Evolutionary conservation across 1,140 invertebrate species (phyloP).

Genomic region (Myzus persicae): DNA sequence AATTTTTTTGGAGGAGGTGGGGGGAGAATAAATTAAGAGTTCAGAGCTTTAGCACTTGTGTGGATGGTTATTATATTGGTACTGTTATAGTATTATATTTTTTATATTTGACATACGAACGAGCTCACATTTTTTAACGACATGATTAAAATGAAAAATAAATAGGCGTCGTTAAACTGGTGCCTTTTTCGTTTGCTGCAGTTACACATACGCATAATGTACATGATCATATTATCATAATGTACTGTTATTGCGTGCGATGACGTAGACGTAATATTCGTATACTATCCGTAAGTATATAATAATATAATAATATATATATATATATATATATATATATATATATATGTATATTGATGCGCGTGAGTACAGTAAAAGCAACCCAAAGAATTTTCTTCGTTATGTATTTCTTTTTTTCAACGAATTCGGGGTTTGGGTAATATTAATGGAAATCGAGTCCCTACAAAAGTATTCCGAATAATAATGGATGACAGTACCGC

Average conservation of each 20-base stretch:
- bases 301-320: too few relatives aligned
- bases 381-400: background rate
- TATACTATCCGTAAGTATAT: background rate
- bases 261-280: background rate
- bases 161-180: slow-evolving; percentile 1
- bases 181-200: background rate
- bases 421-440: background rate
- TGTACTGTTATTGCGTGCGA: background rate
- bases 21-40: background rate
- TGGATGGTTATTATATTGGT: background rate
- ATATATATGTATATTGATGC: too few relatives aligned
- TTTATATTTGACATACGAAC: background rate
- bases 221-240: slow-evolving; percentile 8
- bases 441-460: slow-evolving; percentile 23
- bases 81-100: background rate
- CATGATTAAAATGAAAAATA: slow-evolving; percentile 19
- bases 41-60: background rate
- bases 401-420: background rate
- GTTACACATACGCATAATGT: background rate
- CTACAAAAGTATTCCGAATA: slow-evolving; percentile 20
- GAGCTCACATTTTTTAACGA: background rate
- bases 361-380: background rate
- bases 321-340: too few relatives aligned
- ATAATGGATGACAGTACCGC: background rate
- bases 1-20: background rate